phyloP scores from a whole-genome alignment of 2,113 vertebrate species.

The Gobius niger region DNA sequence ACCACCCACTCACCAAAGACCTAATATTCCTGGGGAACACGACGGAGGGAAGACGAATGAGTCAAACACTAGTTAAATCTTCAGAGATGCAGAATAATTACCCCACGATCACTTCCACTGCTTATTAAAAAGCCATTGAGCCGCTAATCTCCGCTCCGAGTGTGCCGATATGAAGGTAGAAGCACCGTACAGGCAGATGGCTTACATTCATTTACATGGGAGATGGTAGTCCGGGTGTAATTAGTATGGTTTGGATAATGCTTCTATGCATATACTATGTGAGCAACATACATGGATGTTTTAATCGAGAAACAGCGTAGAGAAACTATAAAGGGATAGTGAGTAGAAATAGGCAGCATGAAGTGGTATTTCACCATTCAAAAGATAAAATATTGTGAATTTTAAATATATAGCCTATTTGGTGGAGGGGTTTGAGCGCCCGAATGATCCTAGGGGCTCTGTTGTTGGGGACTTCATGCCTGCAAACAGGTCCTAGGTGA shows the following conservation, averaged over 20 bases:
- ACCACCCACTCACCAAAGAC: slow-evolving; percentile 52
- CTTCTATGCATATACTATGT: not conserved
- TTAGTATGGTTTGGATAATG: not conserved
- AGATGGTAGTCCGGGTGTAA: not conserved
- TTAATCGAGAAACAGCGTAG: not conserved
- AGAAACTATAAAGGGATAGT: no score
- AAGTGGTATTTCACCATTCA: no score
- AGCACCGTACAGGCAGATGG: slow-evolving; percentile 17
- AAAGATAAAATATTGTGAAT: no score
- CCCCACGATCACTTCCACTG: slow-evolving; percentile 41
- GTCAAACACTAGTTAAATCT: slow-evolving; percentile 31
- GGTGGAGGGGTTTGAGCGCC: no score
- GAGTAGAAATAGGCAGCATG: no score
- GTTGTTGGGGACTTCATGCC: no score
- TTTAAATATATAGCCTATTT: no score
- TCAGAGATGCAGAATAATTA: slow-evolving; percentile 43
- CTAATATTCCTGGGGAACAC: slow-evolving; percentile 44
- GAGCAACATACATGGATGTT: not conserved
- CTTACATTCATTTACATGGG: not conserved
- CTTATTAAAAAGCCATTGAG: slow-evolving; percentile 54
- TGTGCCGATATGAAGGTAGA: slow-evolving; percentile 21
- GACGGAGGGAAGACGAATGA: slow-evolving; percentile 35
- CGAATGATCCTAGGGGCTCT: no score
- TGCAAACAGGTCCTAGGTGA: no score
- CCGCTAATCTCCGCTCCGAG: slow-evolving; percentile 29